These are phyloP conservation scores for Aporophyla nigra DNA, from an alignment of 2,888 invertebrate species.

Conservation along the genomic window DNA sequence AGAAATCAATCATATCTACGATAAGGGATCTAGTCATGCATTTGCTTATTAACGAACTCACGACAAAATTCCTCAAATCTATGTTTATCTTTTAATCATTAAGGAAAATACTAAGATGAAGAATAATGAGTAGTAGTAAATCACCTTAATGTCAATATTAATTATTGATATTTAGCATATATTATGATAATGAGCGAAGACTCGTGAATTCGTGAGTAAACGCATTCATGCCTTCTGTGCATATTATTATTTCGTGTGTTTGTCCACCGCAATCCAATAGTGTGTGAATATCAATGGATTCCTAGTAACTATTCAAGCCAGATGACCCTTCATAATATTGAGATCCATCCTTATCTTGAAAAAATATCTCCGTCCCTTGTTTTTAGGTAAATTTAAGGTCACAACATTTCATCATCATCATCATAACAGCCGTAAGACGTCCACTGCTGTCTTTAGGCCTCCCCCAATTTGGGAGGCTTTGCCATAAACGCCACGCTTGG, in stretches of 20 bases:
- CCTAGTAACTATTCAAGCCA: not conserved
- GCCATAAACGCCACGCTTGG: too few species aligned
- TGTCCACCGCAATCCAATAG: not conserved
- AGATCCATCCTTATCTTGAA: not conserved
- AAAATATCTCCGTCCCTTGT: too few species aligned
- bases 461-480: too few species aligned
- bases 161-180: slow-evolving; percentile 29
- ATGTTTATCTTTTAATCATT: slow-evolving; percentile 11
- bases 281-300: slow-evolving; percentile 10
- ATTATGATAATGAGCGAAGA: slow-evolving; percentile 23
- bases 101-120: not conserved
- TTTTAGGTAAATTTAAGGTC: not conserved
- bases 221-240: slow-evolving; percentile 24
- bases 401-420: too few species aligned
- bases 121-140: slow-evolving; percentile 23
- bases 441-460: too few species aligned
- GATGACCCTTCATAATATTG: not conserved
- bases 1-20: not conserved
- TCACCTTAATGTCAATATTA: slow-evolving; percentile 30
- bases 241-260: slow-evolving; percentile 18
- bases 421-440: too few species aligned
- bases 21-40: not conserved
- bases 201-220: slow-evolving; percentile 19
- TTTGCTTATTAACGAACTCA: not conserved
- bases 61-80: slow-evolving; percentile 18